Percentiles rank a stretch among this genome's conserved stretches.
These are phyloP conservation scores for Saxicola maurus DNA, from an alignment of 2,797 vertebrate species.

Conservation along the genomic window DNA sequence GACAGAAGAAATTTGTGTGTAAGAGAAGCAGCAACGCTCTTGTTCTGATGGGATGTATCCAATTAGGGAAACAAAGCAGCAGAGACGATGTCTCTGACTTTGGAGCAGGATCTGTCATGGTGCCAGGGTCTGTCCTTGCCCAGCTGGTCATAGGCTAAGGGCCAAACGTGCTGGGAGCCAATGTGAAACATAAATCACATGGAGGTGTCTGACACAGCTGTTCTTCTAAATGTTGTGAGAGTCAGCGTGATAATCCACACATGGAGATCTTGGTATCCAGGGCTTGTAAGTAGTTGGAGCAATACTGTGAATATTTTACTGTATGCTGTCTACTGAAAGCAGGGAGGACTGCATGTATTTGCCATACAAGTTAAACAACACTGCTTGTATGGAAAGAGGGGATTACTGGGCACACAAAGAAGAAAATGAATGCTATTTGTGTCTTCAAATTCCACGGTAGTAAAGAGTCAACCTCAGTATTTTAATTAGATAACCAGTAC, in stretches of 20 bases:
- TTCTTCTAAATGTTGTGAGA: background rate
- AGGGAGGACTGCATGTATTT: background rate
- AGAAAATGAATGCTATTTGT: constrained; percentile 21
- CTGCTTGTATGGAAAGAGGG: background rate
- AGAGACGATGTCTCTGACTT: background rate
- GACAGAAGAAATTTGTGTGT: background rate
- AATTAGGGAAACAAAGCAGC: background rate
- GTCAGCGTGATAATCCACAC: background rate
- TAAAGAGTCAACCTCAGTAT: background rate
- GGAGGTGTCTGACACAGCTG: background rate
- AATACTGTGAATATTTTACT: background rate
- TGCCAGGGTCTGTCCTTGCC: background rate
- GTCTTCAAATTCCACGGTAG: background rate
- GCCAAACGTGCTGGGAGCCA: background rate
- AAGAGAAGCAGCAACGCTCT: background rate
- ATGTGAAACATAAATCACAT: background rate
- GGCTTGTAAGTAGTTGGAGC: background rate
- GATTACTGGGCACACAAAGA: background rate
- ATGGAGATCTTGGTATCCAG: background rate
- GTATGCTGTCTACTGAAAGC: background rate
- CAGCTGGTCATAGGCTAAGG: background rate
- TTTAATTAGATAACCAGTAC: constrained; percentile 42
- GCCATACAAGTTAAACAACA: background rate
- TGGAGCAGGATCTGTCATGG: background rate
- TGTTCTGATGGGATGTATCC: constrained; percentile 1